Evolutionary conservation across 2,113 vertebrate genomes (phyloP).

Genomic region (Donacobius atricapilla): DNA sequence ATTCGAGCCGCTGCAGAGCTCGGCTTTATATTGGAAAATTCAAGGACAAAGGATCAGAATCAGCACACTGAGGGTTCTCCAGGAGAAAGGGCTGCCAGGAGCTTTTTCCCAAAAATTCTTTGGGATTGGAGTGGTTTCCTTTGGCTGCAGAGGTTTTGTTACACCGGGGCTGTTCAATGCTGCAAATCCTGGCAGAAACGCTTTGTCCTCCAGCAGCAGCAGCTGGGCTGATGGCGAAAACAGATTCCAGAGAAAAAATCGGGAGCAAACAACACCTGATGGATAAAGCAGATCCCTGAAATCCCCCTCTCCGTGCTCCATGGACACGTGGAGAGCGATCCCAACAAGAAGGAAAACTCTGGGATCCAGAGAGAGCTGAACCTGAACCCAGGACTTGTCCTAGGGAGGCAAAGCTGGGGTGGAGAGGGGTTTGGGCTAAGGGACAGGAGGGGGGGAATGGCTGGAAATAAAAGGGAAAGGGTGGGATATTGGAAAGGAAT

Average conservation of each 20-base stretch:
- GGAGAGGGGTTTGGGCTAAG: neutral
- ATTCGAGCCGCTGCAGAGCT: rapidly evolving
- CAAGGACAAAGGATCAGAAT: neutral
- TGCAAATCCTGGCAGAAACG: neutral
- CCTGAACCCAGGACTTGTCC: too few species aligned
- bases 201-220: neutral
- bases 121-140: neutral
- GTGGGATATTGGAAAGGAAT: neutral
- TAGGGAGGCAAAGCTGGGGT: neutral
- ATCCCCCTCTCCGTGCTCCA: neutral
- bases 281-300: neutral
- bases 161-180: neutral
- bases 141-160: neutral
- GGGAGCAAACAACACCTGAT: neutral
- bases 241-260: neutral
- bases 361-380: neutral
- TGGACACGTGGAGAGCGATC: neutral
- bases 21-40: rapidly evolving
- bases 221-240: neutral
- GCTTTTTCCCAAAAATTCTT: neutral
- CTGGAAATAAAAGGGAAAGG: neutral
- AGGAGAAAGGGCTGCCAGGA: neutral
- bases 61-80: neutral
- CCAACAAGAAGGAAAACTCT: neutral
- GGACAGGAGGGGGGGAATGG: neutral